Base-by-base conservation (phyloP, 2,797 vertebrate species). In the Parotocinclus haroldoi region DNA sequence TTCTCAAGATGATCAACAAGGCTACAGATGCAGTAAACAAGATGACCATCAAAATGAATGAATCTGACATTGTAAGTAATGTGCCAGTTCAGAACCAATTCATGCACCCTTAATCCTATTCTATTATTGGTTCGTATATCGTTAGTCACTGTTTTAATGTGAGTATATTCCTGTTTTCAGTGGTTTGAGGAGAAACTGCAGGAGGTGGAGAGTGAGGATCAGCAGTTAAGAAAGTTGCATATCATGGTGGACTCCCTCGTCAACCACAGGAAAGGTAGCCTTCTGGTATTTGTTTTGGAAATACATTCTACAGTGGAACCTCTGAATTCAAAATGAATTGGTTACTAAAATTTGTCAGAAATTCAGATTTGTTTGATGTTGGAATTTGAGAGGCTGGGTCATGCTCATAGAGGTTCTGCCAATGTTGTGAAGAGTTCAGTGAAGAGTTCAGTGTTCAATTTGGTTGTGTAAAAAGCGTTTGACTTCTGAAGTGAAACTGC, bases 31-130 rank as follows among this genome's bases (percentile, higher is more conserved):
- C 96, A 0, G 95, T 99, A 85, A 99, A 92, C 81, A 99, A 99
- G 89, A 99, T 99, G 97, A 99, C 97, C 83, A 98, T 99, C 78
- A 99, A 98, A 90, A 99, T 99, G 96, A 97, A 99, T 0, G 97
- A 99, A 69, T 96, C 95, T 0, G 96, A 99, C 53, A 87, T 93
- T 60, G 97, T 99, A 83, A 94, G 96, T 90, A 69, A 19, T 16
- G 6, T 13, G 0, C 9, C 3, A 46, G 1, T 0, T 16, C 27
- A 27, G 27, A 27, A 27, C 27, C 27, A 27, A 27, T 2, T 27
- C 27, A 27, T 2, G 27, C 27, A 27, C 27, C 27, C 27, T 27
- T 27, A 27, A 2, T 27, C 2, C 2, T 27, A 11, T 46, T 46
- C 1, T 11, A 12, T 46, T 46, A 12, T 46, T 46, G 12, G 11